Evolutionary conservation across 2,797 vertebrate species (phyloP).

Genomic region (Micromesistius poutassou): DNA sequence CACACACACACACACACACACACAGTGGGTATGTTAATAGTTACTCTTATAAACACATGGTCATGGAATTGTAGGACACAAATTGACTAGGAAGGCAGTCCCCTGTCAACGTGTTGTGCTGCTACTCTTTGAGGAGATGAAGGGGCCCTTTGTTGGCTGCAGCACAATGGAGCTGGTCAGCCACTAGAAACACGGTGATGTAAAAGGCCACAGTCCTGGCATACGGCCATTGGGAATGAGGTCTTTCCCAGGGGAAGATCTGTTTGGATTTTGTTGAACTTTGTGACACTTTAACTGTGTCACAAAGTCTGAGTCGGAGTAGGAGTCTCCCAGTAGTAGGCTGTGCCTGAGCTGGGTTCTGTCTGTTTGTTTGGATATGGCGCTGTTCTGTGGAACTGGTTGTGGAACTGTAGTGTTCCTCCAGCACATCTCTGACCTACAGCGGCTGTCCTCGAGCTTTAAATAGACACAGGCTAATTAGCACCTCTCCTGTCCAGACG

Average conservation of each 20-base stretch:
- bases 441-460: slow-evolving; percentile 23
- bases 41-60: not conserved
- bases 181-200: not conserved
- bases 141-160: not conserved
- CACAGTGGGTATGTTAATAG: slow-evolving; percentile 3
- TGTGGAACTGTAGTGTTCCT: not conserved
- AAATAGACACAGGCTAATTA: slow-evolving; percentile 52
- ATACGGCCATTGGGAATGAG: not conserved
- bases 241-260: not conserved
- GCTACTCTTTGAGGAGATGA: not conserved
- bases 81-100: not conserved
- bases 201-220: not conserved
- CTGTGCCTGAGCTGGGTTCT: not conserved
- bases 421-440: slow-evolving; percentile 13
- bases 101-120: too few relatives aligned
- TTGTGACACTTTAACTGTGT: too few relatives aligned
- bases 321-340: not conserved
- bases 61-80: not conserved
- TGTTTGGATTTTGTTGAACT: not conserved
- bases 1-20: not conserved
- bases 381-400: not conserved
- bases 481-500: slow-evolving; percentile 45
- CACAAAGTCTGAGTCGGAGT: not conserved
- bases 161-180: not conserved
- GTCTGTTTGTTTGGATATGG: not conserved